phyloP scores from a whole-genome alignment of 2,797 vertebrate species.

The Crax fasciolata region DNA sequence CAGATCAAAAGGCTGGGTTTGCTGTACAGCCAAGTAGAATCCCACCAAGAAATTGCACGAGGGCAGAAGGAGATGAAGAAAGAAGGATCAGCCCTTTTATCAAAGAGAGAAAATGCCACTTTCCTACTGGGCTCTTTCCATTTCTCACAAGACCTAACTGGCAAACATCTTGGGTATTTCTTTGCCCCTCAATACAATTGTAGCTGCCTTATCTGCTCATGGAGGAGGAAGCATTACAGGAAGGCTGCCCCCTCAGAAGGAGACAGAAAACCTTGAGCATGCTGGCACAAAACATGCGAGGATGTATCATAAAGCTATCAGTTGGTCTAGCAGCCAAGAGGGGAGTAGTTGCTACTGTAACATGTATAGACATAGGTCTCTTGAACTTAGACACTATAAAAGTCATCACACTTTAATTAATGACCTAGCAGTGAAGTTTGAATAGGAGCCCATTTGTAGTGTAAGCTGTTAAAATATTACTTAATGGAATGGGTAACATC shows the following conservation, averaged over 20 bases:
- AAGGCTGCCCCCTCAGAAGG: not conserved
- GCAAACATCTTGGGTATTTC: not conserved
- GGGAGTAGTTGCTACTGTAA: not conserved
- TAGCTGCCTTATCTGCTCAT: not conserved
- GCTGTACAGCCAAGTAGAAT: not conserved
- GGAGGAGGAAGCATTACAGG: not conserved
- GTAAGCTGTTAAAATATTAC: slow-evolving; percentile 15
- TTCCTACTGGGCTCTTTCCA: not conserved
- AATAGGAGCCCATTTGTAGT: slow-evolving; percentile 2
- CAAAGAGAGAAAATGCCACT: not conserved
- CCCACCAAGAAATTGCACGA: not conserved
- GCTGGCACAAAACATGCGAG: not conserved
- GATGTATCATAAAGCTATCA: not conserved
- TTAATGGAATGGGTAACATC: not conserved
- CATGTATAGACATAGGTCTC: not conserved
- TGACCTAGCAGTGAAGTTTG: not conserved
- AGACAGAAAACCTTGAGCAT: not conserved
- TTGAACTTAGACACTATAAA: not conserved
- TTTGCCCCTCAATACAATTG: not conserved
- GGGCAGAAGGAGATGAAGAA: not conserved
- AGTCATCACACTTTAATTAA: slow-evolving; percentile 1
- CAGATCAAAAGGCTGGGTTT: not conserved
- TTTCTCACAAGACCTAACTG: not conserved
- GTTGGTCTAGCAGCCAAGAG: not conserved
- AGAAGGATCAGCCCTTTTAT: not conserved